Percentiles rank a stretch among this genome's conserved stretches.
Conservation (phyloP, 2,888 invertebrate genomes). For the Colletes collaris region DNA sequence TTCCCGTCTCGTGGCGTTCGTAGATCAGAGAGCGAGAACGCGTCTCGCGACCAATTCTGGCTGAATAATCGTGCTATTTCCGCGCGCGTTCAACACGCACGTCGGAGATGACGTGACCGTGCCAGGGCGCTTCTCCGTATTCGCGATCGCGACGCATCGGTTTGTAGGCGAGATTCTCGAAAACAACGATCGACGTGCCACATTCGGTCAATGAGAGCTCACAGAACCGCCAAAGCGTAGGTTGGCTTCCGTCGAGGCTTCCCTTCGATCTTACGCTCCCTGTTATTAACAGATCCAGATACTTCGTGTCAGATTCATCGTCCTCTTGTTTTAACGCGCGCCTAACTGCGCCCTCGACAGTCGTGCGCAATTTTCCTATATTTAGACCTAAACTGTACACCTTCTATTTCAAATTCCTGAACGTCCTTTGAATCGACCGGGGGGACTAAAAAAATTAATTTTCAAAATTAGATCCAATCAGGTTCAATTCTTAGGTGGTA, state of each 20-base stretch:
- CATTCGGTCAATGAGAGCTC: constrained; percentile 17
- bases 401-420: too few relatives aligned
- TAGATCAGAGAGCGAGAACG: constrained; percentile 2
- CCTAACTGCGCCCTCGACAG: too few relatives aligned
- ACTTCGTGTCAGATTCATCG: too few relatives aligned
- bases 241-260: background rate
- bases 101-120: constrained; percentile 57
- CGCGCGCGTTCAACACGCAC: constrained; percentile 45
- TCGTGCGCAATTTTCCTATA: too few relatives aligned
- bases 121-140: constrained; percentile 45
- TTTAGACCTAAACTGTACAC: too few relatives aligned
- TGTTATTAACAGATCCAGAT: too few relatives aligned
- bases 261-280: too few relatives aligned
- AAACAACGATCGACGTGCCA: constrained; percentile 30
- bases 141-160: constrained; percentile 15
- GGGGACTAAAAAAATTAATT: too few relatives aligned
- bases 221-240: background rate
- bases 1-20: constrained; percentile 36
- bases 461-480: too few relatives aligned
- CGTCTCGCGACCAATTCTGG: constrained; percentile 47
- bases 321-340: too few relatives aligned
- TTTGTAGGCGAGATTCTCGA: constrained; percentile 44
- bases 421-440: too few relatives aligned
- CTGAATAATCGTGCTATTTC: constrained; percentile 56
- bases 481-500: too few relatives aligned